phyloP scores from a whole-genome alignment of 2,113 vertebrate species.

The Scalopus aquaticus region DNA sequence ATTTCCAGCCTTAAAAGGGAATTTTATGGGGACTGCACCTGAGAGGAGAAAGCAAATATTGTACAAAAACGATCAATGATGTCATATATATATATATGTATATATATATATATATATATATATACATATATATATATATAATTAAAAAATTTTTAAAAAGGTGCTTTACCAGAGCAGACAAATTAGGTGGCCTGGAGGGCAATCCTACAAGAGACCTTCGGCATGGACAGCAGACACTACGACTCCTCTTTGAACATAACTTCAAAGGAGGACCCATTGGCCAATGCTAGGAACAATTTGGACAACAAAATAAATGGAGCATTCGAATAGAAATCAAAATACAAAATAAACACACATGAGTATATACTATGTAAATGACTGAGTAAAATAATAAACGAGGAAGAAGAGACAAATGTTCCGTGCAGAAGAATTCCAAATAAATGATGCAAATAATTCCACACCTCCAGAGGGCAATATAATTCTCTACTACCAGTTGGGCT shows the following conservation, averaged over 20 bases:
- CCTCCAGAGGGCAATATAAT: not conserved
- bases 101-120: too few relatives aligned
- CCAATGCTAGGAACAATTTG: not conserved
- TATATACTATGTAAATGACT: not conserved
- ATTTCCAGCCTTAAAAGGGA: not conserved
- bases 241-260: not conserved
- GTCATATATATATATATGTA: too few relatives aligned
- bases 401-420: not conserved
- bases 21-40: too few relatives aligned
- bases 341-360: not conserved
- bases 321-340: not conserved
- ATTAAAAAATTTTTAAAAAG: too few relatives aligned
- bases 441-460: not conserved
- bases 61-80: too few relatives aligned
- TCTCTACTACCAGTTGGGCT: not conserved
- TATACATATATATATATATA: too few relatives aligned
- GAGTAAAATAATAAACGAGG: constrained; percentile 4
- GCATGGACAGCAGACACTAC: not conserved
- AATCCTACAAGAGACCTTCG: not conserved
- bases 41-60: too few relatives aligned
- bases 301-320: not conserved
- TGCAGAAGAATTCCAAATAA: not conserved
- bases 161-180: not conserved
- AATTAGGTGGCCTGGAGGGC: not conserved
- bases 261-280: not conserved